phyloP scores from a whole-genome alignment of 92 coral and sea anemone genomes.

The Epizoanthus ramosus region DNA sequence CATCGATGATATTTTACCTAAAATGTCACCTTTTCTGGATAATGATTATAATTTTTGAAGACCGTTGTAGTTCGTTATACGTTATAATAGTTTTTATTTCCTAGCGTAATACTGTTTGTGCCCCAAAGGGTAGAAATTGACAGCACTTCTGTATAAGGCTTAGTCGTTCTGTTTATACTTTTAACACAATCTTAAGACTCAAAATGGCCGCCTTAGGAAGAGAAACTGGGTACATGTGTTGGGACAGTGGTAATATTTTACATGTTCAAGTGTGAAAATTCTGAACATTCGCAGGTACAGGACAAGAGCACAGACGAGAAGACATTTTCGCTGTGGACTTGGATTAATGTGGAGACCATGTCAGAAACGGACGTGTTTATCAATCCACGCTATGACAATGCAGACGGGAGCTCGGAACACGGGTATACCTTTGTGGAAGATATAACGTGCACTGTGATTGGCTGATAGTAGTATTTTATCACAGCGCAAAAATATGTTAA shows the following conservation, averaged over 20 bases:
- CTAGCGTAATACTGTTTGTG: not conserved
- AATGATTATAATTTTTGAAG: too few species aligned
- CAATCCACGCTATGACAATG: conserved; percentile 67
- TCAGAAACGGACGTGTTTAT: conserved; percentile 82
- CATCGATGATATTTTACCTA: too few species aligned
- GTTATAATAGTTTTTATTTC: too few species aligned
- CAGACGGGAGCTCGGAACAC: conserved; percentile 38
- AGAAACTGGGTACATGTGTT: too few species aligned
- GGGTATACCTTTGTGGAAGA: not conserved
- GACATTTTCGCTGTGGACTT: conserved; percentile 91
- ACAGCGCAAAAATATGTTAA: too few species aligned
- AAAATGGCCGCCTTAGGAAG: too few species aligned
- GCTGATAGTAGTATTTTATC: not conserved
- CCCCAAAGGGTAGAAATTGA: not conserved
- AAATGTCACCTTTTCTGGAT: too few species aligned
- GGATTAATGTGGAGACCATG: conserved; percentile 86
- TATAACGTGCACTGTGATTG: not conserved
- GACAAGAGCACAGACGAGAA: conserved; percentile 49
- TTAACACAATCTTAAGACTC: too few species aligned
- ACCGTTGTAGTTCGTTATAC: too few species aligned
- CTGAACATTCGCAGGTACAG: not conserved
- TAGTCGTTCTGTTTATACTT: not conserved
- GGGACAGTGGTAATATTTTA: too few species aligned
- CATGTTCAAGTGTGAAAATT: not conserved
- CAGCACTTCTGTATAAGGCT: too few species aligned